Conservation (phyloP, 2,113 vertebrate species). For the Struthidea cinerea region DNA sequence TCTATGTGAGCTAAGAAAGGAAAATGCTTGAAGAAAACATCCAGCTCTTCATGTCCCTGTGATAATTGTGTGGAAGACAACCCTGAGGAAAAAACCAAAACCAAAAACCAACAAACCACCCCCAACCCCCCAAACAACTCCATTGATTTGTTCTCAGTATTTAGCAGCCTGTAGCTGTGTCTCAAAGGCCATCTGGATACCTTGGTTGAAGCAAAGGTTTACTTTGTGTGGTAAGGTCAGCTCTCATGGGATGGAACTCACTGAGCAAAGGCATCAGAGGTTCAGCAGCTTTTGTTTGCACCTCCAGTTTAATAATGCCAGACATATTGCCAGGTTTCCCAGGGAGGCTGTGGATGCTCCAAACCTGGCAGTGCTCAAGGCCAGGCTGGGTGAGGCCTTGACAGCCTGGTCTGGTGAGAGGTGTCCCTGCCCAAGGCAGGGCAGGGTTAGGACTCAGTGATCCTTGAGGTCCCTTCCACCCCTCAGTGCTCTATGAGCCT, state of each 20-base stretch:
- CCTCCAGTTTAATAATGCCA: not conserved
- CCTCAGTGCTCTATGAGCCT: rapidly evolving
- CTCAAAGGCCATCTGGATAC: not conserved
- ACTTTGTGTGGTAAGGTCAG: not conserved
- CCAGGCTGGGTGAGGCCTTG: not conserved
- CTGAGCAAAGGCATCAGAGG: not conserved
- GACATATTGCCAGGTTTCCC: not conserved
- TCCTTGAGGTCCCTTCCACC: not conserved
- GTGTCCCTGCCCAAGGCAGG: not conserved
- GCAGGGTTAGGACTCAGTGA: no score
- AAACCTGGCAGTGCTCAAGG: not conserved
- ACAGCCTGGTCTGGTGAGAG: not conserved
- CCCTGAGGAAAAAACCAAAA: rapidly evolving
- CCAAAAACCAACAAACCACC: not conserved
- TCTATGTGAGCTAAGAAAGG: not conserved
- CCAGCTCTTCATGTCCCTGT: not conserved
- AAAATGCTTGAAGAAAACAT: not conserved
- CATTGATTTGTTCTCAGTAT: not conserved
- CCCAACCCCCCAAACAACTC: not conserved
- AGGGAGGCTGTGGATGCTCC: not conserved
- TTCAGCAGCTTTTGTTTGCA: not conserved
- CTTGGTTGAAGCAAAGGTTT: not conserved
- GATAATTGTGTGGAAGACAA: not conserved
- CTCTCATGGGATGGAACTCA: not conserved
- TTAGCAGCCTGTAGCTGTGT: not conserved